Conservation (phyloP, 2,888 invertebrate species). For the Pseudococcus longispinus region DNA sequence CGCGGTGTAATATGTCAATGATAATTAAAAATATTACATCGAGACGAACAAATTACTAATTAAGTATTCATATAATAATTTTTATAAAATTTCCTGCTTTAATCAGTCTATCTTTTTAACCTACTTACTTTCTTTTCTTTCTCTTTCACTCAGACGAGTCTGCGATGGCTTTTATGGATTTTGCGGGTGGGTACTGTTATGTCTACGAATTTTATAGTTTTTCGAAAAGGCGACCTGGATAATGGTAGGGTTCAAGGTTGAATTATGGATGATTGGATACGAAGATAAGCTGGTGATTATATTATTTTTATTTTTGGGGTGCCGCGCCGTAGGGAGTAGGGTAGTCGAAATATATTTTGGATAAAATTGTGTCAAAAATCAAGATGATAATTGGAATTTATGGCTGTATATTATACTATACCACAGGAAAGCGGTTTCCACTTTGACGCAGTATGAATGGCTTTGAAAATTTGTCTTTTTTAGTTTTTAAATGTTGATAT, state of each 20-base stretch:
- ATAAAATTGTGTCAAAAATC: too few relatives aligned
- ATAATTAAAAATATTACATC: conserved; percentile 45
- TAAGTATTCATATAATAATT: conserved; percentile 37
- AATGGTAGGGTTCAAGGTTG: background rate
- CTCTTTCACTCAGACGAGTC: conserved; percentile 21
- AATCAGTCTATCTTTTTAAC: conserved; percentile 35
- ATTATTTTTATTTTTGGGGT: too few relatives aligned
- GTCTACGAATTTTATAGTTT: background rate
- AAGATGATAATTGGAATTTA: too few relatives aligned
- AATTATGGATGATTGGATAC: background rate
- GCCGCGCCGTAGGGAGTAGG: too few relatives aligned
- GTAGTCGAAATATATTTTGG: too few relatives aligned
- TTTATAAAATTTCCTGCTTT: conserved; percentile 36
- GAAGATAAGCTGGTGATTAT: too few relatives aligned
- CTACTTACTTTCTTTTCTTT: conserved; percentile 30
- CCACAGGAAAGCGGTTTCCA: too few relatives aligned
- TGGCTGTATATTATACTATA: too few relatives aligned
- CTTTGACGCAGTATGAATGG: too few relatives aligned
- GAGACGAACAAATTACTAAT: conserved; percentile 39
- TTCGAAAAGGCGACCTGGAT: background rate
- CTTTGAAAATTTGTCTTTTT: too few relatives aligned
- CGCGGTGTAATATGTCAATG: background rate
- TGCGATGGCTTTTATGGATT: background rate
- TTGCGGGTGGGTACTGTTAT: background rate
- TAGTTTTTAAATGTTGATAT: too few relatives aligned